Percentiles rank a stretch among this genome's conserved stretches.
These are phyloP conservation scores for Rhingia campestris DNA, from an alignment of 2,888 invertebrate genomes.

Conservation along the genomic window DNA sequence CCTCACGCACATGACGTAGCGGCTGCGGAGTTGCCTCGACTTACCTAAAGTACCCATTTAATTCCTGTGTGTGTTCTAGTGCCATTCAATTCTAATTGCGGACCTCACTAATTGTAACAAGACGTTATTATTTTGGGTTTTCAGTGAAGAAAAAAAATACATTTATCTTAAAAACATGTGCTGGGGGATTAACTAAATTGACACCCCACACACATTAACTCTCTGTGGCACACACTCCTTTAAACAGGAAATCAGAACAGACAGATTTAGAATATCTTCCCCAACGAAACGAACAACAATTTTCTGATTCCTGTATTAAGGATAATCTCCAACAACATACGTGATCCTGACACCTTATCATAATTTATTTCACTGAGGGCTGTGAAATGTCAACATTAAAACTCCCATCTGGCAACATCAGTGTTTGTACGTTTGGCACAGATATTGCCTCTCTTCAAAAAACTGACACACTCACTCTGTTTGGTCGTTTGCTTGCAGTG, in stretches of 20 bases:
- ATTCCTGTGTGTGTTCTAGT: conserved; percentile 35
- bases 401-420: conserved; percentile 65
- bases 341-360: conserved; percentile 66
- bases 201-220: conserved; percentile 6
- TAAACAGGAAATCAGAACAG: conserved; percentile 62
- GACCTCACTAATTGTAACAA: conserved; percentile 59
- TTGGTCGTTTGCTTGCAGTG: no score
- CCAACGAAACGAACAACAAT: conserved; percentile 42
- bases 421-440: conserved; percentile 45
- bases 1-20: conserved; percentile 41
- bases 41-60: conserved; percentile 22
- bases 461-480: conserved; percentile 30
- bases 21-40: conserved; percentile 27
- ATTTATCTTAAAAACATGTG: conserved; percentile 52
- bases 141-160: conserved; percentile 23
- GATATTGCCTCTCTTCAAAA: conserved; percentile 52
- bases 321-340: conserved; percentile 68
- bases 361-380: conserved; percentile 62
- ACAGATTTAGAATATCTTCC: conserved; percentile 61
- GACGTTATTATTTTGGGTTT: conserved; percentile 50
- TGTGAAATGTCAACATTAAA: conserved; percentile 29
- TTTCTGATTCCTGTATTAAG: conserved; percentile 67
- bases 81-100: conserved; percentile 54
- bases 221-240: conserved; percentile 28
- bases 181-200: conserved; percentile 61